Evolutionary conservation across 2,888 invertebrate species (phyloP), one percentile per base, ranked within the genome.

Genomic region (Perithous albicinctus): DNA sequence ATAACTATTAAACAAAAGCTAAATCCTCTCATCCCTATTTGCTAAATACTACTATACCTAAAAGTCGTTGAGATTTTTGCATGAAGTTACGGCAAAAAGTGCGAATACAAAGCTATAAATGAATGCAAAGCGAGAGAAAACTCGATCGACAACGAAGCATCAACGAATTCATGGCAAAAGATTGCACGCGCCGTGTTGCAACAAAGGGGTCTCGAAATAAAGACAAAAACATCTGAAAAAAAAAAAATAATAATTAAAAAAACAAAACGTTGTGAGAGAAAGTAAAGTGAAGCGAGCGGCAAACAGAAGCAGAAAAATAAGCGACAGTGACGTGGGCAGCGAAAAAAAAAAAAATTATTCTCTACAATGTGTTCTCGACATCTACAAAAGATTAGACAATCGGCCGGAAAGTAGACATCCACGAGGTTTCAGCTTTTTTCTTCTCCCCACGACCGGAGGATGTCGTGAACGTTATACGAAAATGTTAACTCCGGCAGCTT

Each of bases 331-430:
- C 15, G 43, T 74, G 32, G 32, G 23, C 23, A 41, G 18, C 32
- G 63, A 38, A 18, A 35, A 29, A 35, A 10, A 78, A 69, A 63
- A 70, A 43, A 43, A 48, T 76, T 69, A 51, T 29, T 8, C 20
- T 5, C 3, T 5, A 26, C 15, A 51, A 59, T 66, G 59, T 1
- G 43, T 59, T 64, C 78, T 78, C 56, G 59, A 70, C 29, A 8
- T 78, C 48, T 59, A 70, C 59, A 32, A 78, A 51, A 66, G 63
- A 70, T 78, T 70, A 59, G 67, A 78, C 74, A 70, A 59, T 75
- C 59, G 32, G 41, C 38, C 12, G 32, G 20, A 64, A 64, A 66
- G 56, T 59, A 70, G 64, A 70, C 32, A 75, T 63, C 23, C 23
- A 59, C 63, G 48, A 56, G 70, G 20, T 20, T 32, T 12, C 26